Percentiles rank a stretch among this genome's conserved stretches.
phyloP scores from a whole-genome alignment of 2,113 vertebrate genomes.

The Actenoides lindsayi region DNA sequence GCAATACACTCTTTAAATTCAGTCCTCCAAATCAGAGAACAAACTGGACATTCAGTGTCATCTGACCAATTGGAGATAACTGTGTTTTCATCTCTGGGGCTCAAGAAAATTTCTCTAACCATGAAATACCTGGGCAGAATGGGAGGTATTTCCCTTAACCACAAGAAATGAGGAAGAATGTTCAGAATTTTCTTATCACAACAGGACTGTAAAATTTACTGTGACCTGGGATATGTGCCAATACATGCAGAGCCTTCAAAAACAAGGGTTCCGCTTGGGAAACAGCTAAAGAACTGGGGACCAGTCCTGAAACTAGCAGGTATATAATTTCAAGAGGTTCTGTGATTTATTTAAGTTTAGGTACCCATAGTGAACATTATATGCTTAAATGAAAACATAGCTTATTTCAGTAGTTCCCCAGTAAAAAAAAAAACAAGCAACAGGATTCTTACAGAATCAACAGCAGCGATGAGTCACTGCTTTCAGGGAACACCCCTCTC shows the following conservation, averaged over 20 bases:
- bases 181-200: conserved; percentile 33
- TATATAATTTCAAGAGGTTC: background rate
- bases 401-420: background rate
- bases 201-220: background rate
- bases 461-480: conserved; percentile 19
- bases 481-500: conserved; percentile 44
- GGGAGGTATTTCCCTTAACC: background rate
- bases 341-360: background rate
- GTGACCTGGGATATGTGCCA: background rate
- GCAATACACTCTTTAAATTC: background rate
- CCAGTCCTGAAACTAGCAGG: background rate
- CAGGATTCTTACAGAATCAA: background rate
- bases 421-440: background rate
- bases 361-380: background rate
- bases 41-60: background rate
- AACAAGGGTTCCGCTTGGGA: background rate
- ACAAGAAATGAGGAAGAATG: background rate
- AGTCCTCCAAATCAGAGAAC: background rate
- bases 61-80: background rate
- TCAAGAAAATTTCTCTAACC: background rate
- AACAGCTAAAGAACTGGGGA: background rate
- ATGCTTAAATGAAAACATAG: background rate
- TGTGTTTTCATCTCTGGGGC: background rate
- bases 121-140: background rate
- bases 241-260: background rate